phyloP scores from a whole-genome alignment of 2,797 vertebrate genomes.

The Okamejei kenojei region DNA sequence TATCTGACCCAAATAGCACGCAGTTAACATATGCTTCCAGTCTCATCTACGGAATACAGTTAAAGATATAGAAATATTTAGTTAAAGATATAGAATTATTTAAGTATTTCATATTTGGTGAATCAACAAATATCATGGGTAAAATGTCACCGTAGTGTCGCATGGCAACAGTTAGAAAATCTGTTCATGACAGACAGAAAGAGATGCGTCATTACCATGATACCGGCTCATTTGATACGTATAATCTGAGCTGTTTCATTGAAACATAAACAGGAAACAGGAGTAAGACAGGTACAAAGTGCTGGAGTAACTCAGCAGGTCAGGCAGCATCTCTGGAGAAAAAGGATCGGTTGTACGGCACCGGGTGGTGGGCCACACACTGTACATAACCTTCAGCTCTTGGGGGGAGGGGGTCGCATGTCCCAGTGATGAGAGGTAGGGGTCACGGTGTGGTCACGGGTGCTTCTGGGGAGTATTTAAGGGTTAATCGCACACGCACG shows the following conservation, averaged over 20 bases:
- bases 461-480: too few species aligned
- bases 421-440: too few species aligned
- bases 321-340: too few species aligned
- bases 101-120: not conserved
- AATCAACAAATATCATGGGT: not conserved
- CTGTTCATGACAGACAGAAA: not conserved
- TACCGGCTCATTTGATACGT: not conserved
- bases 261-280: too few species aligned
- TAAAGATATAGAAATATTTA: not conserved
- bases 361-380: too few species aligned
- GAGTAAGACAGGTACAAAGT: too few species aligned
- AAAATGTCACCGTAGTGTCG: not conserved
- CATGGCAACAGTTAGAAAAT: not conserved
- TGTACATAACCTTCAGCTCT: too few species aligned
- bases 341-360: too few species aligned
- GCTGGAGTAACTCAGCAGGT: too few species aligned
- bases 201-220: not conserved
- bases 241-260: not conserved
- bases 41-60: not conserved
- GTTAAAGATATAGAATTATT: not conserved
- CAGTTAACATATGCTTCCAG: not conserved
- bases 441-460: too few species aligned
- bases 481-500: too few species aligned
- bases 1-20: not conserved
- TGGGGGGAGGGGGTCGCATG: too few species aligned